A percentile compares a stretch with the other conserved stretches of the same genome.
Conservation (phyloP, 2,888 invertebrate genomes). For the Nephrotoma flavescens region DNA sequence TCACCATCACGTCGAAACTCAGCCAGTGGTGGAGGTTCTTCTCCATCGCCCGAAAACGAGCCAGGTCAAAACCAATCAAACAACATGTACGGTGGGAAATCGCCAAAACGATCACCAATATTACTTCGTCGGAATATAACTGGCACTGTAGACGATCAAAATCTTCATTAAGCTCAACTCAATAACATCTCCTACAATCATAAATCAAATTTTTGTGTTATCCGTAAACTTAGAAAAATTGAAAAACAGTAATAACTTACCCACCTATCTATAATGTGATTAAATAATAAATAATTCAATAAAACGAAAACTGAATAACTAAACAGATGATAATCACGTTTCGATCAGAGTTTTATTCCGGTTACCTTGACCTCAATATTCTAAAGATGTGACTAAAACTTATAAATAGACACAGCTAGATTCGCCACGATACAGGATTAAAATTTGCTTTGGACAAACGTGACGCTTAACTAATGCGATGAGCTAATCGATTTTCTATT, state of each 20-base stretch:
- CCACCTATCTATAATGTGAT: not conserved
- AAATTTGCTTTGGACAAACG: not conserved
- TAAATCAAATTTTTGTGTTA: not conserved
- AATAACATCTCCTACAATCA: not conserved
- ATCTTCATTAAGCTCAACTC: not conserved
- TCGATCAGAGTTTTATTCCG: not conserved
- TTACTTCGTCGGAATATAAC: conserved; percentile 17
- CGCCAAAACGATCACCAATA: conserved; percentile 37
- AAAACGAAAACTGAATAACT: not conserved
- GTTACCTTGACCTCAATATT: not conserved
- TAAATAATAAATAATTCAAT: not conserved
- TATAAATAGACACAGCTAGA: not conserved
- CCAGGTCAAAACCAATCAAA: conserved; percentile 29
- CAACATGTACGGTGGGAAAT: conserved; percentile 18
- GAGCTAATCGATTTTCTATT: not conserved
- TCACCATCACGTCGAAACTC: conserved; percentile 45
- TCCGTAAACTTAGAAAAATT: not conserved
- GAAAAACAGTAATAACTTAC: not conserved
- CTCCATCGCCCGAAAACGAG: conserved; percentile 51
- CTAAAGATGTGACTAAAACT: not conserved
- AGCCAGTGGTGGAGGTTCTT: conserved; percentile 42
- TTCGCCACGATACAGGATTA: not conserved
- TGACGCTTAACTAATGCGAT: not conserved
- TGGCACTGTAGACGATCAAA: not conserved
- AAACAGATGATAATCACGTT: not conserved